Evolutionary conservation across 1,140 invertebrate species (phyloP), one percentile per base, ranked within the genome.

Genomic region (Asbolus verrucosus): DNA sequence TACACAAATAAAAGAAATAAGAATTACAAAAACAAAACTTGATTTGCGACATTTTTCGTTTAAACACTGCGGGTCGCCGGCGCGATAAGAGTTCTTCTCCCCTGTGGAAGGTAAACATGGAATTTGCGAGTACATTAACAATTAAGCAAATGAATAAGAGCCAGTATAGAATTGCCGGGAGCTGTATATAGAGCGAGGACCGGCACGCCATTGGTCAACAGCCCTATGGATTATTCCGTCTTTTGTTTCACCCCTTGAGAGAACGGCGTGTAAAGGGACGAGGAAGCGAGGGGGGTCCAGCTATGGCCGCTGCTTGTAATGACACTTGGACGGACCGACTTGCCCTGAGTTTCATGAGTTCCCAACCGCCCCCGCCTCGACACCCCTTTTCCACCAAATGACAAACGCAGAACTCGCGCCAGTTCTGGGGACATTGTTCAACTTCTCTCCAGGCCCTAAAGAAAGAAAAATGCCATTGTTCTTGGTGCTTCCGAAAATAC

Each of bases 211-310:
- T 80, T 80, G 78, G 78, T 80, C 78, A 80, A 69, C 78, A 73
- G 73, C 77, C 76, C 78, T 80, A 78, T 78, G 78, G 78, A 80
- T 80, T 80, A 80, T 80, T 80, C 78, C 75, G 77, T 80, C 78
- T 80, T 80, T 80, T 80, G 78, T 80, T 80, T 80, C 78, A 78
- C 75, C 78, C 75, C 73, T 65, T 73, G 71, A 46, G 65, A 36
- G 46, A 46, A 9, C 41, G 38, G 15, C 65, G 36, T 65, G 46
- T 38, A 15, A n/a, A 31, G 69, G 66, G 71, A 24, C 46, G 46
- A 46, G 61, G 71, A 39, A 63, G 67, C 24, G 33, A 59, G 54
- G 39, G 67, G 71, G 67, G 71, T 70, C 74, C 67, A 69, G 72
- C 61, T 46, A 74, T 76, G 77, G 77, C 76, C 77, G 77, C 77